Conservation (phyloP, 2,797 vertebrate genomes). For the Aratinga solstitialis region DNA sequence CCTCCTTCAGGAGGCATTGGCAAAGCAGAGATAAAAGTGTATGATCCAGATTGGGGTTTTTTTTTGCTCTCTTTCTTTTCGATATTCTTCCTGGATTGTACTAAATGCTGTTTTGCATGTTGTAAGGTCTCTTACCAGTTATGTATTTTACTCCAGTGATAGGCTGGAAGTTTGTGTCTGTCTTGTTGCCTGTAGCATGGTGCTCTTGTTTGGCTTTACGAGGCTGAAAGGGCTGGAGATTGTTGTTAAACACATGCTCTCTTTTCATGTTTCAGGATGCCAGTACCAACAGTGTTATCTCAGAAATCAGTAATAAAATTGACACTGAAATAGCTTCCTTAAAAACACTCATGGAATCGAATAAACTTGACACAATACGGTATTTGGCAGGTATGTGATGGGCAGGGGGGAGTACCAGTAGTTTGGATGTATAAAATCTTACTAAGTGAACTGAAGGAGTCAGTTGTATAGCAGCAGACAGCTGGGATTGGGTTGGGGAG, state of each 20-base stretch:
- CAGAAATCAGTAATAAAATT: constrained; percentile 93
- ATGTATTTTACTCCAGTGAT: background rate
- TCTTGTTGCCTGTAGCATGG: background rate
- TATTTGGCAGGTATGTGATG: constrained; percentile 89
- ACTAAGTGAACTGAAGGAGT: background rate
- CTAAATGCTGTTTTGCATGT: background rate
- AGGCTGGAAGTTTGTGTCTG: background rate
- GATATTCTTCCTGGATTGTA: background rate
- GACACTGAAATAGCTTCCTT: constrained; percentile 94
- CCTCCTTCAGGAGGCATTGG: background rate
- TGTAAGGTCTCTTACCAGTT: background rate
- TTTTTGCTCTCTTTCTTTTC: background rate
- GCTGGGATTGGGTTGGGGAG: background rate
- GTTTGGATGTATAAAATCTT: background rate
- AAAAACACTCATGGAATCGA: constrained; percentile 93
- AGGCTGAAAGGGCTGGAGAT: background rate
- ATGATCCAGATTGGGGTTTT: background rate
- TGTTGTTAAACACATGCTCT: background rate
- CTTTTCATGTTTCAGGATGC: constrained; percentile 81
- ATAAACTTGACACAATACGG: constrained; percentile 91
- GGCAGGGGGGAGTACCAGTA: background rate
- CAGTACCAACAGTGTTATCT: constrained; percentile 83
- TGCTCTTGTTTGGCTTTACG: background rate
- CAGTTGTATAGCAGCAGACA: background rate
- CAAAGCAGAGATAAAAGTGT: background rate